Conservation (phyloP, 2,797 vertebrate species). For the Melanotaenia parkinsoni region DNA sequence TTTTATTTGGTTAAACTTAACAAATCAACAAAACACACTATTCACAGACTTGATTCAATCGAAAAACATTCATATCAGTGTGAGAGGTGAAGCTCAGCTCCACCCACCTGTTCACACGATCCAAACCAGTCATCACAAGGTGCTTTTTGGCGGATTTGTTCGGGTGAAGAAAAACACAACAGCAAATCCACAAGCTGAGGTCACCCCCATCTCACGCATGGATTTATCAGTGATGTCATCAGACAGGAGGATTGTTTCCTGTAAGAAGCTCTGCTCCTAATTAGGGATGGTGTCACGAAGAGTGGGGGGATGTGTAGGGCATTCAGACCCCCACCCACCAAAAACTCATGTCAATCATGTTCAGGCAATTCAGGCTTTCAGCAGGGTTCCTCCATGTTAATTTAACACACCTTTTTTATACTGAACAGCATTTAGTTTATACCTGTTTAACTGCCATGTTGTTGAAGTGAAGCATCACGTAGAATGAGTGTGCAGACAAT, state of each 20-base stretch:
- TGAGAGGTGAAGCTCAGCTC: slow-evolving; percentile 27
- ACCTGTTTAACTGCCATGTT: background rate
- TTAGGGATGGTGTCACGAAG: slow-evolving; percentile 58
- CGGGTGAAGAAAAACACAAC: slow-evolving; percentile 66
- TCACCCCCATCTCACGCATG: slow-evolving; percentile 64
- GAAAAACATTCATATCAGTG: slow-evolving; percentile 2
- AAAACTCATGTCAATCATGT: slow-evolving; percentile 14
- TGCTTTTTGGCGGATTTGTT: slow-evolving; percentile 69
- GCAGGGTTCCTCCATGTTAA: background rate
- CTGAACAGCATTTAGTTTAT: background rate
- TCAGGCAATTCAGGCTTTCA: slow-evolving; percentile 9
- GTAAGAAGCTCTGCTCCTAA: slow-evolving; percentile 78
- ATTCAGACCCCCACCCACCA: slow-evolving; percentile 39
- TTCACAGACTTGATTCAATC: slow-evolving; percentile 11
- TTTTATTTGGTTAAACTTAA: slow-evolving; percentile 31
- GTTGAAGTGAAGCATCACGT: background rate
- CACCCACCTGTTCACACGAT: slow-evolving; percentile 53
- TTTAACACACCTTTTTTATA: background rate
- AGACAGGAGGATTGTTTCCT: slow-evolving; percentile 77
- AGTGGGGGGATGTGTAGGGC: slow-evolving; percentile 11
- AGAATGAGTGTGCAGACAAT: background rate
- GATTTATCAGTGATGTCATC: slow-evolving; percentile 77
- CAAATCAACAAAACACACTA: slow-evolving; percentile 20
- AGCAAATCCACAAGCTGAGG: slow-evolving; percentile 71
- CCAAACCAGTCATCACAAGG: slow-evolving; percentile 50